Evolutionary conservation across 2,113 vertebrate genomes (phyloP).

Genomic region (Meles meles): DNA sequence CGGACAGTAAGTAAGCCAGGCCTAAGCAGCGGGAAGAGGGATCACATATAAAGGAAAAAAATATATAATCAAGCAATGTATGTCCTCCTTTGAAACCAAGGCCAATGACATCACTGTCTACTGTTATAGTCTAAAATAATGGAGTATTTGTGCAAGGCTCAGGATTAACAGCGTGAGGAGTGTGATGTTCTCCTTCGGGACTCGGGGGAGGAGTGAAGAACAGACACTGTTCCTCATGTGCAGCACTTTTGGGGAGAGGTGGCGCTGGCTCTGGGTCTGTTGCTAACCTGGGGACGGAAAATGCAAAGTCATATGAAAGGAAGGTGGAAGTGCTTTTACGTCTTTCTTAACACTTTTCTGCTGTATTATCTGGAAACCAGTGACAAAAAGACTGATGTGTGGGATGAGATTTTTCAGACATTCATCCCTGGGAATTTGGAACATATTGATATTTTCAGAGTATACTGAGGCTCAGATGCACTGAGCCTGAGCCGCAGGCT

Average conservation of each 20-base stretch:
- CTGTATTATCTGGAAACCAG: background rate
- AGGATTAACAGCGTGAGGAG: background rate
- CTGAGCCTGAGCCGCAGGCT: background rate
- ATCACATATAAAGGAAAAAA: background rate
- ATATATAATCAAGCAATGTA: background rate
- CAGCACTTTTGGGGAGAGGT: background rate
- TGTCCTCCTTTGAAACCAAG: background rate
- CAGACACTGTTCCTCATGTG: background rate
- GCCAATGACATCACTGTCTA: background rate
- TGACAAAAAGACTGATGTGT: background rate
- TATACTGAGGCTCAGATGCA: background rate
- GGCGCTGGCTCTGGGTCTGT: background rate
- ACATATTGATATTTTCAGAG: background rate
- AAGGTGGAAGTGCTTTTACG: background rate
- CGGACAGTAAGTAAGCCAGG: background rate
- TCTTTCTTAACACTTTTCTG: background rate
- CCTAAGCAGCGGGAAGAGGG: background rate
- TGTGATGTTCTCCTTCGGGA: background rate
- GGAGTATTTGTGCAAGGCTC: background rate
- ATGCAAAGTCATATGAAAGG: background rate
- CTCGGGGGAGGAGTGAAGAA: background rate
- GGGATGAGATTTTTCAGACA: background rate
- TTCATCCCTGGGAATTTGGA: background rate
- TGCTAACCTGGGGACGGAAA: background rate
- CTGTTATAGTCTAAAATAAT: background rate